Percentiles rank a stretch among this genome's conserved stretches.
These are phyloP conservation scores for Sylvietta virens DNA, from an alignment of 2,113 vertebrate species.

Conservation along the genomic window DNA sequence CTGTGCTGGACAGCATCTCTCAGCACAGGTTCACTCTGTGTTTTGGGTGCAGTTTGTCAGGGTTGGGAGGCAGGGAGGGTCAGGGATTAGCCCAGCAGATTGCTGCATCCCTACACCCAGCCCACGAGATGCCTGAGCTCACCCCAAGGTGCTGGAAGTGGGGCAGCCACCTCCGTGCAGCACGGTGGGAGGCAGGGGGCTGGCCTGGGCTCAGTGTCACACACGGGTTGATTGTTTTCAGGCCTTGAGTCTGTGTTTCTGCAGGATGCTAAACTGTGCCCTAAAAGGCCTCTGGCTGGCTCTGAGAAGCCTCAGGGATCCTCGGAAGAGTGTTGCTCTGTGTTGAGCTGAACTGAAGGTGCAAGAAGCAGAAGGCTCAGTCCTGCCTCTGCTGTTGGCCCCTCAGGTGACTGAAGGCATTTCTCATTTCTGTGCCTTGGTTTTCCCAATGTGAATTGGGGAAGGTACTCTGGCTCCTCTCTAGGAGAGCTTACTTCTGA, in stretches of 20 bases:
- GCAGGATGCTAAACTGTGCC: neutral
- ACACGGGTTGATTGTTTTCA: accelerated
- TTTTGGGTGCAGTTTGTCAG: neutral
- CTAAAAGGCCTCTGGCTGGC: neutral
- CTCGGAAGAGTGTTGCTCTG: neutral
- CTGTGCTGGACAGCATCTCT: neutral
- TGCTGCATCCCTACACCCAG: neutral
- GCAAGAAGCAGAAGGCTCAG: neutral
- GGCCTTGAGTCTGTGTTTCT: neutral
- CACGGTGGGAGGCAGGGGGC: accelerated
- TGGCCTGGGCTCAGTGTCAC: neutral
- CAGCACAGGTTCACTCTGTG: accelerated
- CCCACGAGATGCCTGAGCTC: neutral
- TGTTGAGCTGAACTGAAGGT: neutral
- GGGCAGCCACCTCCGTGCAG: neutral
- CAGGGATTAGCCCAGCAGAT: neutral
- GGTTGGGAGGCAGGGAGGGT: neutral
- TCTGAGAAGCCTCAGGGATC: neutral
- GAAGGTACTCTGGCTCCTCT: neutral
- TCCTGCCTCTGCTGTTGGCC: neutral
- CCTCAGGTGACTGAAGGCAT: neutral
- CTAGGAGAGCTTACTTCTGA: neutral
- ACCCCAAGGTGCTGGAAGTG: accelerated
- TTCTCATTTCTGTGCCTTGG: neutral
- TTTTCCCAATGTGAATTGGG: neutral